Conservation (phyloP, 2,797 vertebrate species). For the Varecia variegata region DNA sequence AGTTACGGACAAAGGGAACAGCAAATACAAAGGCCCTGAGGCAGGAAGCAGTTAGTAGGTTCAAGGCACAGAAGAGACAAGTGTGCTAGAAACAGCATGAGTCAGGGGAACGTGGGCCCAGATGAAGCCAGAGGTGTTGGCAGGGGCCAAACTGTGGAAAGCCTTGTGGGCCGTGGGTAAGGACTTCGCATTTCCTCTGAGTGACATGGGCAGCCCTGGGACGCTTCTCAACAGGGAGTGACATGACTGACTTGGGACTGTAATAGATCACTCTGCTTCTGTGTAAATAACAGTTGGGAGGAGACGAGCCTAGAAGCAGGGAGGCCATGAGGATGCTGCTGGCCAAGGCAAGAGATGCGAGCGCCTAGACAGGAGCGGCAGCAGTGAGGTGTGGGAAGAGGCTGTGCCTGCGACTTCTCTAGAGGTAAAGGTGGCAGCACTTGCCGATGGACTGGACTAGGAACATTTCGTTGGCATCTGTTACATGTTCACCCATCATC, state of each 20-base stretch:
- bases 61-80: neutral
- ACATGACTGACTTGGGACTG: neutral
- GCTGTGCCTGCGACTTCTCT: neutral
- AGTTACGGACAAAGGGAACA: neutral
- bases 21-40: constrained; percentile 34
- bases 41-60: neutral
- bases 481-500: neutral
- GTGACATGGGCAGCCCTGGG: neutral
- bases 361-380: neutral
- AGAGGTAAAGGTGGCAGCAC: neutral
- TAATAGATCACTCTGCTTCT: neutral
- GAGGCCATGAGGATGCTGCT: neutral
- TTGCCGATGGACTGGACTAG: neutral
- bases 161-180: neutral
- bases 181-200: neutral
- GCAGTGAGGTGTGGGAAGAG: neutral
- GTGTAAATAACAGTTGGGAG: neutral
- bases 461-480: neutral
- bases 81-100: neutral
- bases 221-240: neutral
- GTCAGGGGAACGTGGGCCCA: neutral
- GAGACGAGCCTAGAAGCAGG: neutral
- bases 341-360: neutral
- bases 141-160: neutral
- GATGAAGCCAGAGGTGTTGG: neutral